Evolutionary conservation across 2,797 vertebrate species (phyloP).

Genomic region (Stomatorhinus walkeri): DNA sequence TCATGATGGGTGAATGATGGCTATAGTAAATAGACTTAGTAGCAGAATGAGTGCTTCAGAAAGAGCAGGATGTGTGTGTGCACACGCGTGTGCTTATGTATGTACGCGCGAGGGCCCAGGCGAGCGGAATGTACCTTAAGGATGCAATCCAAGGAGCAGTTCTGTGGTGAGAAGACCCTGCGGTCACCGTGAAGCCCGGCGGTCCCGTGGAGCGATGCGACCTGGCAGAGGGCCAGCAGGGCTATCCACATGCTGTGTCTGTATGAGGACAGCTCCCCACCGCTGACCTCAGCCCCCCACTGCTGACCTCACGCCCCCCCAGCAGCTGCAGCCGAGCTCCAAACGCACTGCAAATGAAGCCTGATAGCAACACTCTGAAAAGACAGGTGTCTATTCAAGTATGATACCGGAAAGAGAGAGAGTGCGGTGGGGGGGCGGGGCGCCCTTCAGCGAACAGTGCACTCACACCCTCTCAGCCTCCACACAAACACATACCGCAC

Average conservation of each 20-base stretch:
- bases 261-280: background rate
- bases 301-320: background rate
- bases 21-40: background rate
- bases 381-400: conserved; percentile 4
- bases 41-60: background rate
- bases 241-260: conserved; percentile 45
- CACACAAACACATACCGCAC: background rate
- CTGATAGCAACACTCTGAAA: background rate
- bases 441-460: conserved; percentile 45
- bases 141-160: conserved; percentile 58
- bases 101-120: background rate
- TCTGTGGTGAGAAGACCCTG: conserved; percentile 40
- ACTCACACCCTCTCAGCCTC: background rate
- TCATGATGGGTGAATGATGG: background rate
- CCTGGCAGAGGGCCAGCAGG: conserved; percentile 30
- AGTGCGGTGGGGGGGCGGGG: conserved; percentile 45
- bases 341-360: background rate
- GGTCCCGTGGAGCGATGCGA: conserved; percentile 4
- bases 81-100: background rate
- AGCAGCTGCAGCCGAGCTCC: background rate
- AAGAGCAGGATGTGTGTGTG: background rate
- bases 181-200: conserved; percentile 24
- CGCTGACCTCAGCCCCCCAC: background rate
- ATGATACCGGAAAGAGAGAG: conserved; percentile 5
- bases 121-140: conserved; percentile 41